A percentile compares a stretch with the other conserved stretches of the same genome.
phyloP scores from a whole-genome alignment of 2,888 invertebrate genomes.

The Sphinx pinastri region DNA sequence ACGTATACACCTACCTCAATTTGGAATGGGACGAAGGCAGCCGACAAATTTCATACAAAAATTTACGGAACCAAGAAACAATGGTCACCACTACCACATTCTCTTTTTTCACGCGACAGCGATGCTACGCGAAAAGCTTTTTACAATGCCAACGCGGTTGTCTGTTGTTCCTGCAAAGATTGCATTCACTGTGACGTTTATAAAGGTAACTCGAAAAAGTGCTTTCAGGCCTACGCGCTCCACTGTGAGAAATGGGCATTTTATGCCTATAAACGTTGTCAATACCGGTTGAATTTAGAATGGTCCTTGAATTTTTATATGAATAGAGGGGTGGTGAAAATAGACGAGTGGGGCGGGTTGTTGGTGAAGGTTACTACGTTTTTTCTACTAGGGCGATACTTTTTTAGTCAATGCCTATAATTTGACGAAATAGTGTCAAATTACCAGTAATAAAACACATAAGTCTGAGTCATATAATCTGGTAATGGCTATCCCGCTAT shows the following conservation, averaged over 20 bases:
- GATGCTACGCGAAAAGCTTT: conserved; percentile 44
- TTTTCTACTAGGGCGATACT: too few species aligned
- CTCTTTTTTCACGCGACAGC: conserved; percentile 41
- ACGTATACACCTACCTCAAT: too few species aligned
- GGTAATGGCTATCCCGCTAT: too few species aligned
- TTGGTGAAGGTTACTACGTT: too few species aligned
- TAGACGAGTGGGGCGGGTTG: too few species aligned
- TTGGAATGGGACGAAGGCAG: too few species aligned
- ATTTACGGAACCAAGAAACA: conserved; percentile 5
- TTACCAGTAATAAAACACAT: too few species aligned
- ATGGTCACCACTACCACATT: not conserved
- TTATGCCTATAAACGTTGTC: conserved; percentile 2
- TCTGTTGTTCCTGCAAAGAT: conserved; percentile 51
- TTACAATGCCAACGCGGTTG: conserved; percentile 48
- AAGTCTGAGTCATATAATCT: too few species aligned
- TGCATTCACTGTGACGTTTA: conserved; percentile 58
- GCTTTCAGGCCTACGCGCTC: conserved; percentile 44
- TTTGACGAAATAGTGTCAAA: too few species aligned
- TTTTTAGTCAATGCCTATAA: too few species aligned
- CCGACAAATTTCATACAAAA: not conserved
- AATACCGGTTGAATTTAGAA: not conserved
- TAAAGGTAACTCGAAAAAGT: conserved; percentile 54
- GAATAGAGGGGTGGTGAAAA: too few species aligned
- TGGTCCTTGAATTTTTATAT: not conserved
- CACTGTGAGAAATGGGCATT: conserved; percentile 1